Conservation (phyloP, 2,888 invertebrate genomes). For the Mycogona germanica region DNA sequence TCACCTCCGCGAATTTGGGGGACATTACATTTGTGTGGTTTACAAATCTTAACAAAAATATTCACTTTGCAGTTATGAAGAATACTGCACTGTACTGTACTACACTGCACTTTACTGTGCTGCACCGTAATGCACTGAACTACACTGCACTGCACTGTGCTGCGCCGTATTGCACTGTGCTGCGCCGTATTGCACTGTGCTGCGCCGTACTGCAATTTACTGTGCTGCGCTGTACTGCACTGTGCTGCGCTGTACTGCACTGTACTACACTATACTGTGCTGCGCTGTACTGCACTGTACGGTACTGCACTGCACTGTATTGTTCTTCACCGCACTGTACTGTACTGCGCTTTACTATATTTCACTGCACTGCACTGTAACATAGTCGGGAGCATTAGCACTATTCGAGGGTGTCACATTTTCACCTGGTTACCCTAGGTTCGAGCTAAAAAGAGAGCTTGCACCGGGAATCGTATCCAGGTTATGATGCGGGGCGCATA, state of each 20-base stretch:
- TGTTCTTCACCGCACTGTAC: background rate
- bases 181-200: background rate
- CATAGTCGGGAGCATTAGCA: too few relatives aligned
- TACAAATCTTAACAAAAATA: too few relatives aligned
- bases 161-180: background rate
- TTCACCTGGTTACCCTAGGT: too few relatives aligned
- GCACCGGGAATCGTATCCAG: too few relatives aligned
- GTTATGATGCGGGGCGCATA: too few relatives aligned
- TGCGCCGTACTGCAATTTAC: background rate
- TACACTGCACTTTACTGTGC: background rate
- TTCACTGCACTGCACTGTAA: too few relatives aligned
- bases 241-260: background rate
- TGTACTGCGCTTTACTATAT: background rate
- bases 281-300: background rate
- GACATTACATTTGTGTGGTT: too few relatives aligned
- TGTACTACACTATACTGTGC: background rate
- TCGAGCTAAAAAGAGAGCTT: too few relatives aligned
- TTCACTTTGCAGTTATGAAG: too few relatives aligned
- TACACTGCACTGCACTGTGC: background rate
- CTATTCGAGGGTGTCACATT: too few relatives aligned
- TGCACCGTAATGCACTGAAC: background rate
- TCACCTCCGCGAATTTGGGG: too few relatives aligned
- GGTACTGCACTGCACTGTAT: background rate
- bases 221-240: background rate
- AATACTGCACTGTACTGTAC: background rate